Evolutionary conservation across 1,140 invertebrate species (phyloP), one percentile per base, ranked within the genome.

Genomic region (Halotydeus destructor): DNA sequence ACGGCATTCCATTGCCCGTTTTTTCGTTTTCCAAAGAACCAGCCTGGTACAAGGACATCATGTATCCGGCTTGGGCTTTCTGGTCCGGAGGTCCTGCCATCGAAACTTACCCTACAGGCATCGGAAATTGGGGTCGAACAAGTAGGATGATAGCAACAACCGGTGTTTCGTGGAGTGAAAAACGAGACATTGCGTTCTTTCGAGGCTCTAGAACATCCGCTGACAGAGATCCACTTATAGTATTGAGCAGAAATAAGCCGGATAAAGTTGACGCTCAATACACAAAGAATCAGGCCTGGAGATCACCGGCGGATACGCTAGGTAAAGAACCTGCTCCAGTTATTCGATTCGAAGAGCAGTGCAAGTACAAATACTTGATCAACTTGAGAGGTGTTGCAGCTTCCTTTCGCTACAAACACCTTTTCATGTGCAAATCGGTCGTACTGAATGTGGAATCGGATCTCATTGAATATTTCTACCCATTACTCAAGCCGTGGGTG

Each of bases 241-340:
- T 85, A 30, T 60, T 97, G 2, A 88, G 85, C 25, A 65, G 86
- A 45, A 68, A 69, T 31, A 45, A 59, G 18, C 75, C 82, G 12
- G 64, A 82, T 2, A 55, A 94, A 30, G 74, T 84, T 16, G 80
- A 93, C 67, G 89, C 88, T 6, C 69, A 80, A 46, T 96, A 93
- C 58, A 96, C 89, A 0, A 94, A 91, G 61, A 97, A 97, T 65
- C 89, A 97, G 66, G 88, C 88, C 1, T 97, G 88, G 88, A 91
- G 84, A 60, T 93, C 86, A 24, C 72, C 82, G 50, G 68, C 19
- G 18, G 85, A 93, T 53, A 91, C 85, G n/a, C 64, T 93, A 5
- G 63, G 76, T 56, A 68, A 64, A 14, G 63, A 72, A 24, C 79
- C 89, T 42, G 88, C 85, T 0, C 50, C 68, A 52, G 88, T 94